Evolutionary conservation across 2,888 invertebrate genomes (phyloP), one percentile per base, ranked within the genome.

Genomic region (Psylliodes chrysocephalus): DNA sequence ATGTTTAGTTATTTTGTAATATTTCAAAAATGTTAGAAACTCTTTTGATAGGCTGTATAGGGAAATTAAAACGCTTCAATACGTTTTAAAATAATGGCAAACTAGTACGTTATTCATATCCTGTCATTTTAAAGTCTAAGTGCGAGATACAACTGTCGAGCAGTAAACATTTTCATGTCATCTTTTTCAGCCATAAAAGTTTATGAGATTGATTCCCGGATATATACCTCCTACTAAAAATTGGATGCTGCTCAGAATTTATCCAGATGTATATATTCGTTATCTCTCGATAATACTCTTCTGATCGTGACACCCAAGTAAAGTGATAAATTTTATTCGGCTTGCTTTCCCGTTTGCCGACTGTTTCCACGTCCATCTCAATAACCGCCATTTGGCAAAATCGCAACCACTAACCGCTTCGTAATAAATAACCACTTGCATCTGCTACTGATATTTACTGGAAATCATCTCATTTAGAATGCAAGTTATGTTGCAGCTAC

Each of bases 281-380:
- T 52, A 38, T 54, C 53, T 54, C 53, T 19, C 17, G 22, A 56
- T 56, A 44, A 56, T 56, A 56, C 46, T 56, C 46, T 10, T 10
- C 30, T 15, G 22, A 56, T 56, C 56, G 46, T 56, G 53, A 54
- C 40, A 54, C 15, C 18, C 25, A 40, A 54, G 42, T 22, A 40
- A 54, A 54, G 42, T 42, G 53, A 54, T 54, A 42, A 40, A 54
- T 54, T 54, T 42, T 42, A 56, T 47, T 47, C 56, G 33, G 56
- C 22, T 47, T 54, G 12, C 22, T 18, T 42, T 42, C 14, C 6
- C 15, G 15, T 42, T 12, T n/a, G n/a, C 55, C 55, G 44, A 46
- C 55, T 44, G 46, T 17, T 30, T 15, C 35, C 19, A 15, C 22
- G 56, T 56, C 56, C 46, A 35, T 47, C 35, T 46, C 19, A 47